Evolutionary conservation across 2,113 vertebrate species (phyloP), one percentile per base, ranked within the genome.

Genomic region (Hippotragus niger): DNA sequence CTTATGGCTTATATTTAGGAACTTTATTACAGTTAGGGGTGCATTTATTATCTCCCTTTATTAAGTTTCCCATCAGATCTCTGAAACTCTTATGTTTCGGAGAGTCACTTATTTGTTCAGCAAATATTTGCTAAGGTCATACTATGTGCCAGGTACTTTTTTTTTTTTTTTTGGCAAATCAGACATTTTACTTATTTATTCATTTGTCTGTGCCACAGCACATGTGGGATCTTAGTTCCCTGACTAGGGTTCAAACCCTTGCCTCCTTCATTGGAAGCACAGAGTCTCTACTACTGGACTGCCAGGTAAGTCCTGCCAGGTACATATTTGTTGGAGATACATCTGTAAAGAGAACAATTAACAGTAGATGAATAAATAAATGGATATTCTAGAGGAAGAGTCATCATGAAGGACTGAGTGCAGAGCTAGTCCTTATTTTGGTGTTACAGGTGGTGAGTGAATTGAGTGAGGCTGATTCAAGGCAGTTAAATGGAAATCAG

Each of bases 111-210:
- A 74, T 90, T 95, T 53, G 27, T 90, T 97, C 91, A 60, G 74
- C 82, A 96, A 96, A 94, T 96, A 95, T 91, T 94, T 95, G 53
- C 78, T 89, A 97, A 97, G 92, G 47, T 96, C 27, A 78, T 84
- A 90, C 25, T 97, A 67, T 94, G 84, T 87, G 15, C 45, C n/a
- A 55, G 19, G 50, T 80, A 74, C 21, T 19, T 64, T 64, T 64
- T 31, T 64, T 33, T 33, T 60, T 15, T n/a, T 17, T 45, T 45
- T 76, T 16, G 1, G 25, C 43, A 80, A 31, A 80, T 80, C 43
- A 47, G 45, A 81, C 15, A 47, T 50, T 81, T 81, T 50, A 19
- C 45, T 50, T 50, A 19, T 31, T 50, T 78, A 50, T 45, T 78
- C 40, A 78, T 50, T 80, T 80, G 29, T 31, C 78, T 76, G 45